These are phyloP conservation scores for Taurulus bubalis DNA, from an alignment of 2,113 vertebrate genomes.

Conservation along the genomic window DNA sequence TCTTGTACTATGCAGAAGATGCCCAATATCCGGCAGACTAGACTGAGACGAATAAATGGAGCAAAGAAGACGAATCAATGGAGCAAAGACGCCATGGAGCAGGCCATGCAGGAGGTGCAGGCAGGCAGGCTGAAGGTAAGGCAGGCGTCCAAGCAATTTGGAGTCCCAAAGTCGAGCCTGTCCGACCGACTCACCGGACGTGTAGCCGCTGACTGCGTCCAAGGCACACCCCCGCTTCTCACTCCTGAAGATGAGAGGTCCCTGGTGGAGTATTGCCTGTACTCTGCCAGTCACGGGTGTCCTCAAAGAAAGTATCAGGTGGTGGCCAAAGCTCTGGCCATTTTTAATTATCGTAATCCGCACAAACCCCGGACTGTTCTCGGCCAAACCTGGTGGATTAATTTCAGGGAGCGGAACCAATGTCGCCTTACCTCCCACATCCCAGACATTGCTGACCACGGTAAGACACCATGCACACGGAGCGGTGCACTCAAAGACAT, in stretches of 20 bases:
- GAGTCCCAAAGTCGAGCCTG: not conserved
- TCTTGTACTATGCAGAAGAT: not conserved
- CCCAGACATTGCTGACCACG: not conserved
- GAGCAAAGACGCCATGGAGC: not conserved
- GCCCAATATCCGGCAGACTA: slow-evolving; percentile 1
- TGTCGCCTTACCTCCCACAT: not conserved
- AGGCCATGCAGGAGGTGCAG: not conserved
- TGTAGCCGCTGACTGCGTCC: not conserved
- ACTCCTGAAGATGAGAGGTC: not conserved
- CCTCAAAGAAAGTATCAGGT: not conserved
- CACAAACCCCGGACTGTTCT: not conserved
- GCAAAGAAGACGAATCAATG: not conserved
- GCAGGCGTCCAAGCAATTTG: not conserved
- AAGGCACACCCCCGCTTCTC: not conserved
- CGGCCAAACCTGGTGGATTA: slow-evolving; percentile 7
- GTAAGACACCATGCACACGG: not conserved
- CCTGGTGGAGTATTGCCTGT: not conserved
- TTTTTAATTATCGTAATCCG: not conserved
- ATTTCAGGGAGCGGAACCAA: not conserved
- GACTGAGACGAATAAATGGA: not conserved
- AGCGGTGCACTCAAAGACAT: not conserved
- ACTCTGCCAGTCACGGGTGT: not conserved
- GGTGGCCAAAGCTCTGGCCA: not conserved
- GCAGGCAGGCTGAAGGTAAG: not conserved
- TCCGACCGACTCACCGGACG: not conserved